Conservation (phyloP, 2,113 vertebrate species). For the Gobius niger region DNA sequence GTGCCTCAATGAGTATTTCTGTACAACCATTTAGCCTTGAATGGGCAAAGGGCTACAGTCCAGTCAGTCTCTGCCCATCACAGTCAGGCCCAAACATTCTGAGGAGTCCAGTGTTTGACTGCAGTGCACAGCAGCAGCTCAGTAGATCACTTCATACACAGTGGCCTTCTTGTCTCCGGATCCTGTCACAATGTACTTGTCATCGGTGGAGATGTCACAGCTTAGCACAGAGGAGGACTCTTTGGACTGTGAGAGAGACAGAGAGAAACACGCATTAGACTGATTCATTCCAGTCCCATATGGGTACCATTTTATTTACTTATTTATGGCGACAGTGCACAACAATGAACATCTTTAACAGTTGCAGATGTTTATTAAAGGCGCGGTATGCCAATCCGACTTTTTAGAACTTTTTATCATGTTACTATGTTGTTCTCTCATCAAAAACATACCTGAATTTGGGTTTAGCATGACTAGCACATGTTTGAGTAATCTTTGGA, state of each 20-base stretch:
- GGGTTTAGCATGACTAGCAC: too few species aligned
- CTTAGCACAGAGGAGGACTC: slow-evolving; percentile 96
- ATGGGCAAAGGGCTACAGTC: slow-evolving; percentile 58
- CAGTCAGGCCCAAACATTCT: slow-evolving; percentile 63
- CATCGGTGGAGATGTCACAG: slow-evolving; percentile 94
- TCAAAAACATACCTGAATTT: too few species aligned
- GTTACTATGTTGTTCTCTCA: too few species aligned
- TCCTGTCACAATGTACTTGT: slow-evolving; percentile 98
- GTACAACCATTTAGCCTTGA: slow-evolving; percentile 63
- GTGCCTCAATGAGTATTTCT: slow-evolving; percentile 66
- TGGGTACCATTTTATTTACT: too few species aligned
- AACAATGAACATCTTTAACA: too few species aligned
- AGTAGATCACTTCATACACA: slow-evolving; percentile 98
- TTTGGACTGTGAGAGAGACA: slow-evolving; percentile 82
- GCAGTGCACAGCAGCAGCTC: slow-evolving; percentile 44
- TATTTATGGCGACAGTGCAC: slow-evolving; percentile 23
- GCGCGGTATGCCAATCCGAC: too few species aligned
- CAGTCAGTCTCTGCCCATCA: slow-evolving; percentile 51
- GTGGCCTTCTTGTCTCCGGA: slow-evolving; percentile 99
- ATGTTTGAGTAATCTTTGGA: too few species aligned
- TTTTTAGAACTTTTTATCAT: too few species aligned
- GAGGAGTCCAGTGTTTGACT: slow-evolving; percentile 50
- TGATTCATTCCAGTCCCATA: too few species aligned
- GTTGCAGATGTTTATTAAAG: too few species aligned
- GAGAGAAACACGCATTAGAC: slow-evolving; percentile 26